Conservation (phyloP, 2,797 vertebrate species). For the Sibirionetta formosa region DNA sequence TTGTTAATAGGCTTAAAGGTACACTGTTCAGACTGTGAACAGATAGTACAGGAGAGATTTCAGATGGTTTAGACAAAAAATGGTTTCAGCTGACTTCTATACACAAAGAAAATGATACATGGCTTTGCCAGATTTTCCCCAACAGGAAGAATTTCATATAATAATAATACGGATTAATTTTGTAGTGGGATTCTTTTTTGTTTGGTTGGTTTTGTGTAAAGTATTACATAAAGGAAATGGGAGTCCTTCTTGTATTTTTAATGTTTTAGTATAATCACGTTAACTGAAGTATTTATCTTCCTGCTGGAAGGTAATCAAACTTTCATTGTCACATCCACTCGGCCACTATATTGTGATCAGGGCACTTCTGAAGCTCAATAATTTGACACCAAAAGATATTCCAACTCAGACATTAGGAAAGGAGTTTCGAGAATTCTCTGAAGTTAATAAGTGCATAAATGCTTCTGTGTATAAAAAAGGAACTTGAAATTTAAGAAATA, state of each 20-base stretch:
- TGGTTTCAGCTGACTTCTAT: not conserved
- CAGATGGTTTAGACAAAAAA: not conserved
- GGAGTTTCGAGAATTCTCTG: accelerated
- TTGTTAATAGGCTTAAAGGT: not conserved
- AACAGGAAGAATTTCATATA: not conserved
- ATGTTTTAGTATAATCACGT: not conserved
- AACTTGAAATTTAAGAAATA: not conserved
- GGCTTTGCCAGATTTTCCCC: not conserved
- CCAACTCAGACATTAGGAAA: not conserved
- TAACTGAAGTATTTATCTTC: not conserved
- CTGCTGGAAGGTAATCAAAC: not conserved
- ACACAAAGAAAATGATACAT: not conserved
- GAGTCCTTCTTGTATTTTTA: not conserved
- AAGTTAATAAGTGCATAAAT: not conserved
- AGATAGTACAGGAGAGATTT: not conserved
- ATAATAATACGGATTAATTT: not conserved
- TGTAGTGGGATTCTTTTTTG: not conserved
- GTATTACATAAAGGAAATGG: not conserved
- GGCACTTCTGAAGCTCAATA: not conserved
- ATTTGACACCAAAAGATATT: not conserved
- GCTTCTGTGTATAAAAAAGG: not conserved
- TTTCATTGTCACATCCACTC: not conserved
- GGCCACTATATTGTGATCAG: not conserved
- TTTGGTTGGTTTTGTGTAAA: accelerated
- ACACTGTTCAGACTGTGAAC: not conserved